These are phyloP conservation scores for Thelaira solivaga DNA, from an alignment of 2,888 invertebrate genomes.

Conservation along the genomic window DNA sequence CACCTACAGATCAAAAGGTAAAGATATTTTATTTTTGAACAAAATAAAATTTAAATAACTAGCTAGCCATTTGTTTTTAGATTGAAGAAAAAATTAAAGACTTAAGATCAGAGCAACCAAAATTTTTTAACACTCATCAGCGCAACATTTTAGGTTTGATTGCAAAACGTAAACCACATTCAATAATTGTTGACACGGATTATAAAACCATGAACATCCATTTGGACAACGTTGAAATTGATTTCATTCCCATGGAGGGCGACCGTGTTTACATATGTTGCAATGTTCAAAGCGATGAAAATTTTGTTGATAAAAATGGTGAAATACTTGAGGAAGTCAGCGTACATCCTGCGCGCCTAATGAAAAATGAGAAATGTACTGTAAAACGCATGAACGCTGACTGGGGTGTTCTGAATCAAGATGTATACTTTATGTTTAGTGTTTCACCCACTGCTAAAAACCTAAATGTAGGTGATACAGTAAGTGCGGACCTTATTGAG, in stretches of 20 bases:
- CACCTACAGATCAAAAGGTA: slow-evolving; percentile 62
- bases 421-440: slow-evolving; percentile 80
- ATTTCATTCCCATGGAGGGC: slow-evolving; percentile 83
- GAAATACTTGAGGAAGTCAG: slow-evolving; percentile 81
- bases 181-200: slow-evolving; percentile 77
- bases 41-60: neutral
- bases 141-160: slow-evolving; percentile 71
- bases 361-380: slow-evolving; percentile 78
- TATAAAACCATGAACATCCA: slow-evolving; percentile 79
- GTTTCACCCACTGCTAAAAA: slow-evolving; percentile 79
- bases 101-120: slow-evolving; percentile 65
- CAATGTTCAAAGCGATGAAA: slow-evolving; percentile 81
- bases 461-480: slow-evolving; percentile 81
- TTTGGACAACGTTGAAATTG: slow-evolving; percentile 81
- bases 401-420: slow-evolving; percentile 80
- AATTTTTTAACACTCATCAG: slow-evolving; percentile 70
- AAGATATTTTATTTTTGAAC: neutral
- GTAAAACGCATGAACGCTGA: slow-evolving; percentile 76
- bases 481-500: slow-evolving; percentile 84
- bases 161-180: slow-evolving; percentile 65
- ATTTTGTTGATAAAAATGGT: slow-evolving; percentile 77
- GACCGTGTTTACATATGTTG: slow-evolving; percentile 84
- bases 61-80: slow-evolving; percentile 53
- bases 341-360: slow-evolving; percentile 81
- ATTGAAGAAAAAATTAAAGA: slow-evolving; percentile 65